Percentiles rank a stretch among this genome's conserved stretches.
These are phyloP conservation scores for Sinelater perroti DNA, from an alignment of 2,888 invertebrate genomes.

Conservation along the genomic window DNA sequence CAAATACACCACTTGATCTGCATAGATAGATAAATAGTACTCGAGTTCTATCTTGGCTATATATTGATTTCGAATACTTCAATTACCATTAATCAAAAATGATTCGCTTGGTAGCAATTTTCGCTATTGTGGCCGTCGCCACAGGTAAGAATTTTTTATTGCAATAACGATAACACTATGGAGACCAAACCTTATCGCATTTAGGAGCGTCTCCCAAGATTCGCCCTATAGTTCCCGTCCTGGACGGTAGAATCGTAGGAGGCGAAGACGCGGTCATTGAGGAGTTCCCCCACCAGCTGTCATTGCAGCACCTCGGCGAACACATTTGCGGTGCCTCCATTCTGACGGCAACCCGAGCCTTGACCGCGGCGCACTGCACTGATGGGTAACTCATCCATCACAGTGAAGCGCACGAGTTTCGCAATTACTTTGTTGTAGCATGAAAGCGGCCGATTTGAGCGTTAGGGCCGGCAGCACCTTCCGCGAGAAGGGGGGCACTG, in stretches of 20 bases:
- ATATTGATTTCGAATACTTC: too few species aligned
- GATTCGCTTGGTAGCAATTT: not conserved
- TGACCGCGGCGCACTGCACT: slow-evolving; percentile 20
- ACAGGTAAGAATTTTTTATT: slow-evolving; percentile 2
- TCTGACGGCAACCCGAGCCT: not conserved
- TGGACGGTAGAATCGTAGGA: too few species aligned
- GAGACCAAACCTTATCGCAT: too few species aligned
- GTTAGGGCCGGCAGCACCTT: slow-evolving; percentile 35
- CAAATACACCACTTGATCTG: too few species aligned
- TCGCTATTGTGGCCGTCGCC: not conserved
- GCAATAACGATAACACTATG: too few species aligned
- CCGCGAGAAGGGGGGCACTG: slow-evolving; percentile 30
- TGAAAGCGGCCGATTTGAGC: not conserved
- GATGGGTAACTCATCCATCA: slow-evolving; percentile 1
- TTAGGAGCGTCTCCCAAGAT: slow-evolving; percentile 7
- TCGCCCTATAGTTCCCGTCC: too few species aligned
- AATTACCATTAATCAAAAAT: too few species aligned
- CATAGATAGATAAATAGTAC: too few species aligned
- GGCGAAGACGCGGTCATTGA: not conserved
- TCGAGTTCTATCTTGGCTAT: too few species aligned
- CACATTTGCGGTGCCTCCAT: slow-evolving; percentile 9
- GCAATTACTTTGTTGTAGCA: too few species aligned
- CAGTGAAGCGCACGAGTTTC: too few species aligned
- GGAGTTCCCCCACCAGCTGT: slow-evolving; percentile 6
- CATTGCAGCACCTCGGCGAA: not conserved